A percentile compares a stretch with the other conserved stretches of the same genome.
phyloP scores from a whole-genome alignment of 2,888 invertebrate species.

The Deilephila elpenor region DNA sequence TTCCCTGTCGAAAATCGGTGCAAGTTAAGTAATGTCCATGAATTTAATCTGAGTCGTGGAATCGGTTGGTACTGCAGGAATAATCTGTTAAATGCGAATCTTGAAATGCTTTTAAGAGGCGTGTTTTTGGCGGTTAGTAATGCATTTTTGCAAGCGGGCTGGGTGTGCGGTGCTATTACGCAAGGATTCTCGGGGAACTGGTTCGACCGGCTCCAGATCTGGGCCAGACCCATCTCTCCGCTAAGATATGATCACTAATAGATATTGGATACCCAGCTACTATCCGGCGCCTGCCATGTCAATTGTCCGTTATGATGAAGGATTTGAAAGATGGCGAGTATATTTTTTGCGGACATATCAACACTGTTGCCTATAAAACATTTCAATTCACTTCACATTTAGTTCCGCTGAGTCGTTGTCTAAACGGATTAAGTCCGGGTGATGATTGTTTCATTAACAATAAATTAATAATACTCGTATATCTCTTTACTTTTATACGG shows the following conservation, averaged over 20 bases:
- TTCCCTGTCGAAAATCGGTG: slow-evolving; percentile 72
- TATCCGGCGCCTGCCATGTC: slow-evolving; percentile 44
- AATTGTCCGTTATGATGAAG: slow-evolving; percentile 9
- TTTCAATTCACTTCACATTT: slow-evolving; percentile 30
- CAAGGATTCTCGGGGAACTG: slow-evolving; percentile 79
- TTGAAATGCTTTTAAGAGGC: slow-evolving; percentile 76
- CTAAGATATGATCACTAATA: slow-evolving; percentile 80
- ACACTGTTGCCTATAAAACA: background rate
- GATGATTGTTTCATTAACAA: slow-evolving; percentile 6
- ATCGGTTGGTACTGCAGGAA: slow-evolving; percentile 53
- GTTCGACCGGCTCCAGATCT: slow-evolving; percentile 79
- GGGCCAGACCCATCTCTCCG: slow-evolving; percentile 81
- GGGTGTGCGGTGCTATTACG: slow-evolving; percentile 67
- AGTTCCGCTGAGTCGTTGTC: slow-evolving; percentile 31
- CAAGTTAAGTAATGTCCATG: slow-evolving; percentile 64
- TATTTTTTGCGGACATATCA: slow-evolving; percentile 13
- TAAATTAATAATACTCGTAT: slow-evolving; percentile 7
- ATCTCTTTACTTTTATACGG: background rate
- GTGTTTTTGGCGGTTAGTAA: slow-evolving; percentile 74
- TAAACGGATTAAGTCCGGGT: background rate
- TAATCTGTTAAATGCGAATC: slow-evolving; percentile 71
- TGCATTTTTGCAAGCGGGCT: slow-evolving; percentile 78
- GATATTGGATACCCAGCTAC: slow-evolving; percentile 71
- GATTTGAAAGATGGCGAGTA: slow-evolving; percentile 31
- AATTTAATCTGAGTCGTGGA: slow-evolving; percentile 62